Conservation (phyloP, 2,113 vertebrate genomes). For the Antechinus flavipes region DNA sequence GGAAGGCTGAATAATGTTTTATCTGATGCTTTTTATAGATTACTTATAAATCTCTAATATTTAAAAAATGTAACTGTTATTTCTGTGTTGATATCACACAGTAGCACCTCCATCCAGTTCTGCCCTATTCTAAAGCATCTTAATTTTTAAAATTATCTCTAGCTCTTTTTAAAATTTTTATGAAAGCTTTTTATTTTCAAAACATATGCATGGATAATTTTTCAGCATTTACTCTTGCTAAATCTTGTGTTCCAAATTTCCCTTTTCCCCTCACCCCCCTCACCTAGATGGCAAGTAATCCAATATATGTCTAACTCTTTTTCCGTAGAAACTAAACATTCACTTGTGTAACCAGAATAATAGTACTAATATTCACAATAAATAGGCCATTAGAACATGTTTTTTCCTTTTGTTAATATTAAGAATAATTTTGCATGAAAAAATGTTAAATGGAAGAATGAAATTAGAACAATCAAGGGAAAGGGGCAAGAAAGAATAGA, state of each 20-base stretch:
- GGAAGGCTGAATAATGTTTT: not conserved
- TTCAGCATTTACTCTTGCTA: too few species aligned
- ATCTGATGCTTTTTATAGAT: not conserved
- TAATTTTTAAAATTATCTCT: not conserved
- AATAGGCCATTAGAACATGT: not conserved
- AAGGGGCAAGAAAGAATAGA: not conserved
- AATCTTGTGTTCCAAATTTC: too few species aligned
- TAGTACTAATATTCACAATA: not conserved
- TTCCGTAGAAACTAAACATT: not conserved
- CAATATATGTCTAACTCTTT: not conserved
- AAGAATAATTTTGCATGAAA: not conserved
- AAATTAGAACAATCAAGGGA: not conserved
- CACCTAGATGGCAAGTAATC: too few species aligned
- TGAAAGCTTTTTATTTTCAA: too few species aligned
- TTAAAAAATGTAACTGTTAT: not conserved
- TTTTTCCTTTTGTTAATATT: not conserved
- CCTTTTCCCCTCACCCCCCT: too few species aligned
- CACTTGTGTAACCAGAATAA: not conserved
- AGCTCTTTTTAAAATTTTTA: too few species aligned
- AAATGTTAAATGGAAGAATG: not conserved
- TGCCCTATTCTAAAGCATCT: not conserved
- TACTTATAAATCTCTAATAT: not conserved
- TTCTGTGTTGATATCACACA: not conserved
- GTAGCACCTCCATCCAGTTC: not conserved
- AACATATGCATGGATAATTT: too few species aligned